Base-by-base conservation (phyloP, 2,888 invertebrate species). In the Drosophila longiperda region DNA sequence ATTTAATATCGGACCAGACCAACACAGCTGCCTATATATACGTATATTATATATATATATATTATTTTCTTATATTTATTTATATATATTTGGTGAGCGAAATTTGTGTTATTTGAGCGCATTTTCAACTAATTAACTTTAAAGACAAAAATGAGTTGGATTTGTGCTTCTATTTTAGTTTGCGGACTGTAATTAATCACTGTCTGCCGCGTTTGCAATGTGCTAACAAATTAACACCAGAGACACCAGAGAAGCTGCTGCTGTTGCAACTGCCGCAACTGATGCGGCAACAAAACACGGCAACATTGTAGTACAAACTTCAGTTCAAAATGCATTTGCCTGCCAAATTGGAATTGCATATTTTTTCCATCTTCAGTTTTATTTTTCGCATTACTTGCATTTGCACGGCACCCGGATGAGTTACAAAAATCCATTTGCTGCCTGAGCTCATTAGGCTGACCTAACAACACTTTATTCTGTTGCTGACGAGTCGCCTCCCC, bases 181-280 rank as follows among this genome's bases (percentile, higher is more conserved):
- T 38, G n/a, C 34, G 36, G 66, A 62, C 60, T 80, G 87, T 82
- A 87, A 87, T 87, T 87, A 87, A 87, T 87, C 87, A 87, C 87
- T 87, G 87, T 85, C 87, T 85, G 83, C 77, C 80, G 63, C 57
- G 78, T 64, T 75, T 61, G 85, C 89, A 83, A 74, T 80, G 88
- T 87, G 87, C 87, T 87, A 87, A 87, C 87, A 87, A 87, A 87
- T 87, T 87, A 87, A 89, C 89, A 89, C 87, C 75, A 83, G 54
- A 70, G 66, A 70, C 23, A 23, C 45, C 8, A 36, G 23, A 54
- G 36, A 38, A 38, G 26, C 36, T 61, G 58, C 52, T 29, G 70
- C 45, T 58, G 58, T 45, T 50, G 34, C 36, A 36, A 36, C 32
- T 58, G 60, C 57, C 40, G 42, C 15, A 23, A 45, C 26, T 45